Evolutionary conservation across 2,113 vertebrate species (phyloP).

Genomic region (Chrysochloris asiatica): DNA sequence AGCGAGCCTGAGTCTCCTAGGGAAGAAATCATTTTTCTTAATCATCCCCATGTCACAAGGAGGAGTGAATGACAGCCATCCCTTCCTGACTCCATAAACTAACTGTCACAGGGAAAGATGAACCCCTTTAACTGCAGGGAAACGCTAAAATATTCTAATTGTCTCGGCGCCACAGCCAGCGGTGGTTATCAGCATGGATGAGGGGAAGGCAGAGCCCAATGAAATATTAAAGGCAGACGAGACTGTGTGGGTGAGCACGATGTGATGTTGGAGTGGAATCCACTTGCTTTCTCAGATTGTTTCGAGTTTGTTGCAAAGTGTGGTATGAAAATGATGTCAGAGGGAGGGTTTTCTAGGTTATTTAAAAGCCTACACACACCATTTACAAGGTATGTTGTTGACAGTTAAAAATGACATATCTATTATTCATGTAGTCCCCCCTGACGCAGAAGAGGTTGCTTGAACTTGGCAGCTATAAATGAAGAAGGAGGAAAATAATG

Average conservation of each 20-base stretch:
- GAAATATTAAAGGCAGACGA: conserved; percentile 73
- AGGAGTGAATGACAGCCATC: background rate
- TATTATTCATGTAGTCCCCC: conserved; percentile 81
- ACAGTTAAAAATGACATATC: conserved; percentile 81
- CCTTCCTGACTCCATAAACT: background rate
- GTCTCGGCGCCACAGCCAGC: conserved; percentile 43
- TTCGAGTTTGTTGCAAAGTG: conserved; percentile 64
- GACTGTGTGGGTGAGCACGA: conserved; percentile 52
- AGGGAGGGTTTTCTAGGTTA: conserved; percentile 70
- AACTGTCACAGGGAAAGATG: conserved; percentile 61
- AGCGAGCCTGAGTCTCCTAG: background rate
- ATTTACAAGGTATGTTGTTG: conserved; percentile 79
- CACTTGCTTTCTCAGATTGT: background rate
- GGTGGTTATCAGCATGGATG: conserved; percentile 50
- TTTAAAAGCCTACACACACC: conserved; percentile 66
- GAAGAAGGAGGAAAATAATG: conserved; percentile 56
- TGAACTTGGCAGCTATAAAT: conserved; percentile 60
- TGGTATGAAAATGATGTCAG: conserved; percentile 57
- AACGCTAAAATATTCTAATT: conserved; percentile 42
- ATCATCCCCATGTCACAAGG: conserved; percentile 21
- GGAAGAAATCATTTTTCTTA: conserved; percentile 48
- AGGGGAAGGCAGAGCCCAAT: conserved; percentile 38
- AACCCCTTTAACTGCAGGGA: conserved; percentile 8
- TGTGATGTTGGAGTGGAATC: conserved; percentile 50
- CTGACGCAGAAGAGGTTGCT: conserved; percentile 71